These are phyloP conservation scores for Rhineura floridana DNA, from an alignment of 2,113 vertebrate species.

Conservation along the genomic window DNA sequence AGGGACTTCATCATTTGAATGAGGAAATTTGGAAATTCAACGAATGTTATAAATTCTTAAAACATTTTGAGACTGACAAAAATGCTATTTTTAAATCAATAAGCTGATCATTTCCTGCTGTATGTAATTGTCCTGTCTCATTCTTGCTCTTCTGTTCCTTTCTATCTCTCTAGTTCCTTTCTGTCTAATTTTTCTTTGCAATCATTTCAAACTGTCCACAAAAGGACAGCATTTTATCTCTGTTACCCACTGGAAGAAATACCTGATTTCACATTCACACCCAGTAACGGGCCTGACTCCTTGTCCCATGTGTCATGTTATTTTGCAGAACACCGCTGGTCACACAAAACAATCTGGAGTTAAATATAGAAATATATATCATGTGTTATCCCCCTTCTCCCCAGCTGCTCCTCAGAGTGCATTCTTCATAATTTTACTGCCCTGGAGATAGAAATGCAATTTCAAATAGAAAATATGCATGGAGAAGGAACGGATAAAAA, in stretches of 20 bases:
- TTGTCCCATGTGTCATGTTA: not conserved
- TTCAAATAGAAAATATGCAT: not conserved
- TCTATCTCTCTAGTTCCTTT: not conserved
- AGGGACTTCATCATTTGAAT: not conserved
- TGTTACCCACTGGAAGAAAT: conserved; percentile 27
- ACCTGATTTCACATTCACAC: conserved; percentile 5
- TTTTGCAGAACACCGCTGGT: not conserved
- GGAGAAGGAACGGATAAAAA: not conserved
- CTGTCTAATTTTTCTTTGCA: not conserved
- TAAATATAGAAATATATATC: not conserved
- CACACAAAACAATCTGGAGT: not conserved
- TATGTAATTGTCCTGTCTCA: not conserved
- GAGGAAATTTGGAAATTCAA: not conserved
- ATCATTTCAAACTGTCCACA: not conserved
- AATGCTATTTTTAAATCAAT: not conserved
- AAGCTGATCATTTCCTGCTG: too few species aligned
- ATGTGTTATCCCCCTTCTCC: not conserved
- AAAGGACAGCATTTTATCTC: conserved; percentile 17
- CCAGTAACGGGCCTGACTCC: conserved; percentile 16
- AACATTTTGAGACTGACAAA: not conserved
- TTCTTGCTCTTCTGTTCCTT: not conserved
- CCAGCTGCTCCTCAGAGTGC: too few species aligned
- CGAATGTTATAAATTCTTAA: not conserved
- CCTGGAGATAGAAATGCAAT: not conserved
- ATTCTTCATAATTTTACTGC: conserved; percentile 12